Conservation (phyloP, 2,888 invertebrate species). For the Scaeva pyrastri region DNA sequence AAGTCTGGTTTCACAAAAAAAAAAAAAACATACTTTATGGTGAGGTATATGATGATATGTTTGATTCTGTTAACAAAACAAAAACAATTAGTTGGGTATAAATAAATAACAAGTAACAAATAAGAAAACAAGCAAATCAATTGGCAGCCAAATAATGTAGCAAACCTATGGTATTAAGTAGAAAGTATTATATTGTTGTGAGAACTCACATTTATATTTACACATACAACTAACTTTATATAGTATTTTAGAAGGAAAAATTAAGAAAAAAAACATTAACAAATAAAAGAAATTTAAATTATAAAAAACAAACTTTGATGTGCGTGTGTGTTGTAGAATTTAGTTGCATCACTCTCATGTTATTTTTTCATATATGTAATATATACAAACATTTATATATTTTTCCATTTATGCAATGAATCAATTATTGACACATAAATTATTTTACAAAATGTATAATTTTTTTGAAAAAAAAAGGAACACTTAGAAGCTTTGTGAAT, state of each 20-base stretch:
- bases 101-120: background rate
- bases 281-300: conserved; percentile 5
- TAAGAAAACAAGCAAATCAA: conserved; percentile 45
- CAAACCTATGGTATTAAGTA: conserved; percentile 74
- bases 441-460: conserved; percentile 19
- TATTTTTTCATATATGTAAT: conserved; percentile 48
- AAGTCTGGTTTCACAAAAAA: conserved; percentile 71
- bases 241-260: conserved; percentile 32
- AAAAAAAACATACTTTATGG: conserved; percentile 27
- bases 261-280: background rate
- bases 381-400: conserved; percentile 55
- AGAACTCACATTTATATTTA: conserved; percentile 67
- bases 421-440: conserved; percentile 17
- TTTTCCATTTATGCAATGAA: conserved; percentile 53
- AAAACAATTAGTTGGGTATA: conserved; percentile 47
- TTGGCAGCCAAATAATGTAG: conserved; percentile 71
- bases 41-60: conserved; percentile 39
- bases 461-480: conserved; percentile 27
- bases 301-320: conserved; percentile 41
- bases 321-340: conserved; percentile 66
- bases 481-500: conserved; percentile 62
- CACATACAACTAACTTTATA: conserved; percentile 51
- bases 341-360: conserved; percentile 56
- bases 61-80: conserved; percentile 44
- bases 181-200: conserved; percentile 74